Base-by-base conservation (phyloP, 2,797 vertebrate genomes). In the Leptodactylus fallax region DNA sequence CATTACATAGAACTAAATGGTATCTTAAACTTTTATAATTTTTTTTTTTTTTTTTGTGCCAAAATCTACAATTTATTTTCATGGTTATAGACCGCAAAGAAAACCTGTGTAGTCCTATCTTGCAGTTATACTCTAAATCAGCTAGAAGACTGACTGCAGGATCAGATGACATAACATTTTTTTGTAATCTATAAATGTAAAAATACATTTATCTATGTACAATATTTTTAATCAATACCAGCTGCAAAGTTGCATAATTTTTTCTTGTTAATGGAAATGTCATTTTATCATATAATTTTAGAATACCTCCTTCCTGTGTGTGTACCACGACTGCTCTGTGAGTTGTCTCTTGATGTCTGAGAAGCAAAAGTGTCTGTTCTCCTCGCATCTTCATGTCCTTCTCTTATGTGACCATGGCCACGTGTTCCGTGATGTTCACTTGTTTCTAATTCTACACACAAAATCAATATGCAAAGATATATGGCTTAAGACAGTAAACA, bases 301-400 rank as follows among this genome's bases (percentile, higher is more conserved):
- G n/a, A 36, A 55, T 77, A 81, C 83, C 83, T 85, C 9, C 84
- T 82, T 3, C 79, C 53, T 12, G 85, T 79, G 14, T 80, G 56
- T 3, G 6, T 0, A 53, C 16, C 12, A 2, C 19, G 87, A 45
- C 19, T 71, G 47, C 78, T 58, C 12, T 55, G 69, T 13, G 25
- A 36, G 21, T 65, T 23, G 6, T 77, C 84, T 83, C 61, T 83
- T 8, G 25, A 13, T 47, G 19, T 23, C 47, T 85, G 77, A 16
- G 67, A n/a, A 61, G 77, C 5, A 47, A 79, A 74, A 55, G 63
- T 76, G 3, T 81, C 79, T 21, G 49, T 10, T 27, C 27, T 76
- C 78, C 23, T 45, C 17, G 36, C 16, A 27, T 80, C 21, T 79
- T 79, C 81, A 45, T 71, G 56, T 11, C 13, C 45, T 6, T 16